Evolutionary conservation across 2,888 invertebrate genomes (phyloP).

Genomic region (Cephus rjabovi): DNA sequence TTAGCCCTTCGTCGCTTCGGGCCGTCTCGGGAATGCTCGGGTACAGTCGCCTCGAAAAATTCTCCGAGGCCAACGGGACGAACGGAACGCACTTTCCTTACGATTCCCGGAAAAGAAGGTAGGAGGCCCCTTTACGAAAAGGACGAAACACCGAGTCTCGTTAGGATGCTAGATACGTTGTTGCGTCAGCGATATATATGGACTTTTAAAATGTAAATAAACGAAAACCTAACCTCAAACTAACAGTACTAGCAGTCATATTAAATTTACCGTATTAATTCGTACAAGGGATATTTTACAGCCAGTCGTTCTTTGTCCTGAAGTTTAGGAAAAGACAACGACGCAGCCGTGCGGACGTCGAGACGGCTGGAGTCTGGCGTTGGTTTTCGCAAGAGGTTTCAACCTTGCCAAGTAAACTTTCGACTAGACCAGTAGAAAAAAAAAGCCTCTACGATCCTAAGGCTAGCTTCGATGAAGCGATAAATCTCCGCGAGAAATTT

Average conservation of each 20-base stretch:
- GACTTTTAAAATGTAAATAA: not conserved
- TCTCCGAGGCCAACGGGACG: not conserved
- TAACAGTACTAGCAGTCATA: not conserved
- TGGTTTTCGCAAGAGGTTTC: not conserved
- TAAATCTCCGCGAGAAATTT: not conserved
- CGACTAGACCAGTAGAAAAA: not conserved
- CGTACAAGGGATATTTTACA: not conserved
- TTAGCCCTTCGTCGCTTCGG: constrained; percentile 40
- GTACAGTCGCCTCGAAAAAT: constrained; percentile 32
- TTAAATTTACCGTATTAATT: not conserved
- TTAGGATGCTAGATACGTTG: not conserved
- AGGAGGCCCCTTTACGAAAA: not conserved
- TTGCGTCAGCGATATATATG: not conserved
- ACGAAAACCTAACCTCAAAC: not conserved
- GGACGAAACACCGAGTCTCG: not conserved
- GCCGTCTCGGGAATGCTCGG: constrained; percentile 35
- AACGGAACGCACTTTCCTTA: not conserved
- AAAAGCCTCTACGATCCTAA: not conserved
- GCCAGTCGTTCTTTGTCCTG: not conserved
- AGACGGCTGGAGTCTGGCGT: not conserved
- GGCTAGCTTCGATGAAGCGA: not conserved
- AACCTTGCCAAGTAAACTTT: not conserved
- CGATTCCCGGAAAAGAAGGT: not conserved
- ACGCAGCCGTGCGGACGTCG: not conserved
- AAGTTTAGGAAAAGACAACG: not conserved